These are phyloP conservation scores for Drosophila repleta DNA, from an alignment of 1,140 invertebrate species.

Conservation along the genomic window DNA sequence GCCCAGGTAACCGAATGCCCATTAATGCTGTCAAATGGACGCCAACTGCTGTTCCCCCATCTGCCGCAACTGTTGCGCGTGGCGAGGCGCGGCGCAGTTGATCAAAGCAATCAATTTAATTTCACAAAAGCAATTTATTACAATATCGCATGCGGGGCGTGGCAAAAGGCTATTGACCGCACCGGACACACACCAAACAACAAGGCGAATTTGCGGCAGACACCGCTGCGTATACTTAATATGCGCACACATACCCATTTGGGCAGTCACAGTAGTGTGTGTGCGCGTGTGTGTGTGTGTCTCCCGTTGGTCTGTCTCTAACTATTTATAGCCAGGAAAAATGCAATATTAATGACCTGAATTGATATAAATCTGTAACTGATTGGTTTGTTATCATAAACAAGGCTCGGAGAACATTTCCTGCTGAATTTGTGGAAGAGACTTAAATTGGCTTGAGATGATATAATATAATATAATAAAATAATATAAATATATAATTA, in stretches of 20 bases:
- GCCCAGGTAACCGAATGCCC: slow-evolving; percentile 31
- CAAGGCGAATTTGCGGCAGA: slow-evolving; percentile 27
- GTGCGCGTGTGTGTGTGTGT: too few species aligned
- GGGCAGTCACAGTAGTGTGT: neutral
- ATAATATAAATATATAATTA: too few species aligned
- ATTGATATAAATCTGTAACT: slow-evolving; percentile 7
- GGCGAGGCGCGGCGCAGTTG: slow-evolving; percentile 51
- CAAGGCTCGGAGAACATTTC: too few species aligned
- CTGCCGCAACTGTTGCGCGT: slow-evolving; percentile 13
- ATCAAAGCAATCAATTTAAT: slow-evolving; percentile 81
- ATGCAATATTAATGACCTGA: slow-evolving; percentile 14
- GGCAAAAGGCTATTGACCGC: slow-evolving; percentile 52
- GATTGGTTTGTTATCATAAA: slow-evolving; percentile 11
- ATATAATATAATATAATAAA: too few species aligned
- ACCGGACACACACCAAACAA: slow-evolving; percentile 27
- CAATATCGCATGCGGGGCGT: slow-evolving; percentile 49
- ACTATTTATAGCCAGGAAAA: slow-evolving; percentile 2
- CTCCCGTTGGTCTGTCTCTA: too few species aligned
- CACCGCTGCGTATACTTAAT: slow-evolving; percentile 36
- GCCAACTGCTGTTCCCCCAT: neutral
- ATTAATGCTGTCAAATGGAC: slow-evolving; percentile 19
- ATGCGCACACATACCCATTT: neutral
- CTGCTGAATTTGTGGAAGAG: too few species aligned
- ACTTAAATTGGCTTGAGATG: too few species aligned
- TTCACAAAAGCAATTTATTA: slow-evolving; percentile 79